A percentile compares a stretch with the other conserved stretches of the same genome.
Evolutionary conservation across 2,888 invertebrate species (phyloP).

Genomic region (Trachelus stipa): DNA sequence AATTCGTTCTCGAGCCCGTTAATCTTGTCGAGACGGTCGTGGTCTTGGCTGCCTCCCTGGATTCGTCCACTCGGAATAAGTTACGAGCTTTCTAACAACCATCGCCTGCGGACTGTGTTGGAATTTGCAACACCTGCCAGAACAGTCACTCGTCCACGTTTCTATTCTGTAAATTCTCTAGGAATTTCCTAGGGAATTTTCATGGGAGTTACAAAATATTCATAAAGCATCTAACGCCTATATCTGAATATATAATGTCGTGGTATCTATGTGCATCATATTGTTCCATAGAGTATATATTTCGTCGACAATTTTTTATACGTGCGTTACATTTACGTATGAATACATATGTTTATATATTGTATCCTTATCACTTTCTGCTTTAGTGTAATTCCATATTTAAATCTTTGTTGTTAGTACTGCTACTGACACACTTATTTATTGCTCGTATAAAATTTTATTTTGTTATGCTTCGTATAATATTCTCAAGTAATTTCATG

Average conservation of each 20-base stretch:
- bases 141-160: neutral
- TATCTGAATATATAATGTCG: neutral
- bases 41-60: neutral
- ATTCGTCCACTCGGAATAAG: neutral
- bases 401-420: too few relatives aligned
- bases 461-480: too few relatives aligned
- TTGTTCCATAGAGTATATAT: neutral
- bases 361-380: too few relatives aligned
- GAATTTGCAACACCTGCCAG: neutral
- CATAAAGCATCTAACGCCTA: neutral
- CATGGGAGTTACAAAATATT: neutral
- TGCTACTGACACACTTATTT: too few relatives aligned
- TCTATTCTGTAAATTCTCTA: neutral
- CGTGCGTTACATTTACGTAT: neutral
- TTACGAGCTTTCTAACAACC: neutral
- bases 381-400: too few relatives aligned
- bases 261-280: neutral
- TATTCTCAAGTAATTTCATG: too few relatives aligned
- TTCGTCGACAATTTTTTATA: neutral
- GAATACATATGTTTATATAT: too few relatives aligned
- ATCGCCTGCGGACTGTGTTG: neutral
- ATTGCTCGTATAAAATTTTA: too few relatives aligned
- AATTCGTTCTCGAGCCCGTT: conserved; percentile 16
- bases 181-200: neutral
- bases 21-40: conserved; percentile 13